These are phyloP conservation scores for Mactra quadrangularis DNA, from an alignment of 1,140 invertebrate species.

Conservation along the genomic window DNA sequence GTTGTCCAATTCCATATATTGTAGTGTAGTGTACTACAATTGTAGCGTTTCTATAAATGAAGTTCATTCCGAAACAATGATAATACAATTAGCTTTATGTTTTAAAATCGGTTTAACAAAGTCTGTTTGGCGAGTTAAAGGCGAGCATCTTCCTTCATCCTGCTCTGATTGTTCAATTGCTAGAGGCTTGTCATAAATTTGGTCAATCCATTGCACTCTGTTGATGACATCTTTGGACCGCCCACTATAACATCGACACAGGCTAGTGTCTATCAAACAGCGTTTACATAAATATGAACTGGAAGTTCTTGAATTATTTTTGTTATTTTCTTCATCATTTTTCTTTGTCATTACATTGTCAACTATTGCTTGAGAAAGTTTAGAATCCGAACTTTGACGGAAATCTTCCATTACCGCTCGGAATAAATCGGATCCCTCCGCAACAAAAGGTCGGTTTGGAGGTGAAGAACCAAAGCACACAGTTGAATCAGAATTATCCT, in stretches of 20 bases:
- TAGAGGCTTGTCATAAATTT: constrained; percentile 37
- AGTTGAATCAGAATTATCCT: constrained; percentile 5
- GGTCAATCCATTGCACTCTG: constrained; percentile 56
- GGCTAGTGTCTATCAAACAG: constrained; percentile 26
- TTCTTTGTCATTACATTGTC: constrained; percentile 18
- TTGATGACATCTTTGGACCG: constrained; percentile 8
- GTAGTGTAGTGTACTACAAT: too few species aligned
- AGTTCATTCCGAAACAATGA: constrained; percentile 52
- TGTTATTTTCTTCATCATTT: background rate
- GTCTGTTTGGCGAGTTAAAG: background rate
- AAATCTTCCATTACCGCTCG: constrained; percentile 54
- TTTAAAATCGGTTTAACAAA: constrained; percentile 57
- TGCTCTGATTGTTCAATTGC: constrained; percentile 21
- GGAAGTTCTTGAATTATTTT: background rate
- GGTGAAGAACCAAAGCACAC: constrained; percentile 42
- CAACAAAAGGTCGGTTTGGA: constrained; percentile 41
- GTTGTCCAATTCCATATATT: too few species aligned
- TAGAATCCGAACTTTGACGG: constrained; percentile 22
- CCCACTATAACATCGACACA: constrained; percentile 35
- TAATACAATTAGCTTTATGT: constrained; percentile 59
- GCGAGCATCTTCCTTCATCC: constrained; percentile 17
- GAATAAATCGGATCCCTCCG: constrained; percentile 53
- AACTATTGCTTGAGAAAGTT: constrained; percentile 22
- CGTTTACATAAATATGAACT: constrained; percentile 27
- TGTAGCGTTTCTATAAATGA: too few species aligned